Conservation (phyloP, 2,797 vertebrate species). For the Diceros bicornis region DNA sequence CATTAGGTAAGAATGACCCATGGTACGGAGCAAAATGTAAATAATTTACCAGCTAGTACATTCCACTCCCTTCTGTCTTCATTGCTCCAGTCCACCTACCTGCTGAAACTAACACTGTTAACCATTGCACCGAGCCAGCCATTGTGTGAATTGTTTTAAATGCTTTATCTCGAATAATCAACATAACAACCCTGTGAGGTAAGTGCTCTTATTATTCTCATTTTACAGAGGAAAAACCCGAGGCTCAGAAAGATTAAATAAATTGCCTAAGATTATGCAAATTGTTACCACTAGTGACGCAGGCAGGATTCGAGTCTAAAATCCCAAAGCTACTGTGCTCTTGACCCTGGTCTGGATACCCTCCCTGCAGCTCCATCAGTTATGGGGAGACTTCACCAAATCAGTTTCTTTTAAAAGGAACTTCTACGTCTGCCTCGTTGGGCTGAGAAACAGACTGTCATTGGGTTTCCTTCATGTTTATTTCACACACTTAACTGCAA, state of each 20-base stretch:
- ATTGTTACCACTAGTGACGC: neutral
- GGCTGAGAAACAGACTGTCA: neutral
- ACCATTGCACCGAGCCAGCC: neutral
- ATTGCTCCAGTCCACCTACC: neutral
- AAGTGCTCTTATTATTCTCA: conserved; percentile 51
- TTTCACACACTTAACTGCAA: neutral
- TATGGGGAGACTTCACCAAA: neutral
- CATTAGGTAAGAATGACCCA: neutral
- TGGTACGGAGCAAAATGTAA: neutral
- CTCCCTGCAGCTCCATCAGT: neutral
- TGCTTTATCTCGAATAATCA: conserved; percentile 24
- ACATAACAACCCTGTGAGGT: conserved; percentile 38
- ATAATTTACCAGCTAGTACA: neutral
- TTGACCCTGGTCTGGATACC: neutral
- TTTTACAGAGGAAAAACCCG: conserved; percentile 38
- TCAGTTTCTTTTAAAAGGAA: neutral
- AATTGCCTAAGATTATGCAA: conserved; percentile 26
- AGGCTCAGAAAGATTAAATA: conserved; percentile 48
- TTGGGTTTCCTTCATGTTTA: neutral
- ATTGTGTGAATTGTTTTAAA: neutral
- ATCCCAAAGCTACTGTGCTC: neutral
- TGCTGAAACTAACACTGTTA: neutral
- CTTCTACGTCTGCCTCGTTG: neutral
- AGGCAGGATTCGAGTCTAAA: neutral
- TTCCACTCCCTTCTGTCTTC: neutral